phyloP scores from a whole-genome alignment of 2,797 vertebrate genomes.

The Sciurus vulgaris region DNA sequence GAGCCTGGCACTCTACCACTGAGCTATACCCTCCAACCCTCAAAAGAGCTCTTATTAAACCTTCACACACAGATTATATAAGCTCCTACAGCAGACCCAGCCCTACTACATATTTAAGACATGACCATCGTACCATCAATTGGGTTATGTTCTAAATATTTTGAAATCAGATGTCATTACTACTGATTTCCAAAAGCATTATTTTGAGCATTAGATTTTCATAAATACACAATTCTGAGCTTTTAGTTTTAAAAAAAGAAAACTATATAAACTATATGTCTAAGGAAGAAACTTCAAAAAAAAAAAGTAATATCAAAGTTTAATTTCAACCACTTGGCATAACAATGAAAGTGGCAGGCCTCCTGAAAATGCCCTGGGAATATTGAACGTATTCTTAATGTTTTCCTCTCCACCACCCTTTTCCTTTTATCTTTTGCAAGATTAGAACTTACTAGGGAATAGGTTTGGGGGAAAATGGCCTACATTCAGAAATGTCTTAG shows the following conservation, averaged over 20 bases:
- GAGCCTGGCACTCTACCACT: not conserved
- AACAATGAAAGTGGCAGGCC: constrained; percentile 69
- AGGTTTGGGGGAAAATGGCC: constrained; percentile 67
- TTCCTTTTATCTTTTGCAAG: constrained; percentile 57
- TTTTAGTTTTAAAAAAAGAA: constrained; percentile 56
- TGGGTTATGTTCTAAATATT: constrained; percentile 50
- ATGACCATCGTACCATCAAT: not conserved
- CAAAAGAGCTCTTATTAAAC: not conserved
- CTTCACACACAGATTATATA: not conserved
- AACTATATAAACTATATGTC: constrained; percentile 51
- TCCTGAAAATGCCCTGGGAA: constrained; percentile 69
- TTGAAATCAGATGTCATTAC: constrained; percentile 43
- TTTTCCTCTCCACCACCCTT: constrained; percentile 31
- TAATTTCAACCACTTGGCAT: constrained; percentile 74
- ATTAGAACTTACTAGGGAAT: constrained; percentile 65
- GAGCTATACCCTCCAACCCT: not conserved
- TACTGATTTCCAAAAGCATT: constrained; percentile 36
- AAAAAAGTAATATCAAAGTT: constrained; percentile 71
- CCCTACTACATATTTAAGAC: not conserved
- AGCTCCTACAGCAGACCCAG: not conserved
- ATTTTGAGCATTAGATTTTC: not conserved
- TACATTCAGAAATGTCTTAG: constrained; percentile 91
- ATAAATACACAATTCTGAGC: constrained; percentile 71
- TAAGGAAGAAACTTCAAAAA: not conserved
- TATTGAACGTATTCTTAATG: constrained; percentile 56